A percentile compares a stretch with the other conserved stretches of the same genome.
Evolutionary conservation across 2,888 invertebrate genomes (phyloP).

Genomic region (Escarpia spicata): DNA sequence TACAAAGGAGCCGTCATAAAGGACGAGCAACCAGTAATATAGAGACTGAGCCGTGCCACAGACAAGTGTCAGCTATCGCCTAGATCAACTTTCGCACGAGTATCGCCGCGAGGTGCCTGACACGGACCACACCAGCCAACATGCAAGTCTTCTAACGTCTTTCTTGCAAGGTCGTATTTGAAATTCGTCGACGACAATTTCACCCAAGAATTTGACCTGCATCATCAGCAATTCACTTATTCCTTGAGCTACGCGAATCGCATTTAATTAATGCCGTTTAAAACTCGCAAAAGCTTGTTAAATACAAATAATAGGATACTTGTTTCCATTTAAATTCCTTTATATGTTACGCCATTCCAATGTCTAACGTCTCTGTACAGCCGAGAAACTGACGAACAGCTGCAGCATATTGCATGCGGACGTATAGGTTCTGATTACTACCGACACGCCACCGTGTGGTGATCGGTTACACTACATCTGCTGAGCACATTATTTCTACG

Average conservation of each 20-base stretch:
- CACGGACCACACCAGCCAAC: not conserved
- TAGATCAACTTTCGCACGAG: slow-evolving; percentile 16
- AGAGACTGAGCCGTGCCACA: not conserved
- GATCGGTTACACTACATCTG: no score
- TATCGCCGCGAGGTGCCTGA: not conserved
- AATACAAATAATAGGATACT: not conserved
- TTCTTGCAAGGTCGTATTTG: not conserved
- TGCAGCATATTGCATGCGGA: no score
- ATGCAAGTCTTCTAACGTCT: not conserved
- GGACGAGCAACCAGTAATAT: not conserved
- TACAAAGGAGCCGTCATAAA: not conserved
- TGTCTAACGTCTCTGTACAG: no score
- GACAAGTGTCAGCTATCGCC: not conserved
- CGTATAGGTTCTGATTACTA: no score
- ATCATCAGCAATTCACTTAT: not conserved
- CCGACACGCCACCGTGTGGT: no score
- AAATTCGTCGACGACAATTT: not conserved
- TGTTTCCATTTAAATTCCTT: not conserved
- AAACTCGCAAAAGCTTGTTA: not conserved
- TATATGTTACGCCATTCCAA: no score
- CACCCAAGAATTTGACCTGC: not conserved
- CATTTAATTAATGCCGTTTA: not conserved
- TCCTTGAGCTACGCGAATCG: not conserved
- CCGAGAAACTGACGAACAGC: no score
- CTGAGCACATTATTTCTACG: no score